Evolutionary conservation across 2,888 invertebrate genomes (phyloP).

Genomic region (Peribatodes rhomboidaria): DNA sequence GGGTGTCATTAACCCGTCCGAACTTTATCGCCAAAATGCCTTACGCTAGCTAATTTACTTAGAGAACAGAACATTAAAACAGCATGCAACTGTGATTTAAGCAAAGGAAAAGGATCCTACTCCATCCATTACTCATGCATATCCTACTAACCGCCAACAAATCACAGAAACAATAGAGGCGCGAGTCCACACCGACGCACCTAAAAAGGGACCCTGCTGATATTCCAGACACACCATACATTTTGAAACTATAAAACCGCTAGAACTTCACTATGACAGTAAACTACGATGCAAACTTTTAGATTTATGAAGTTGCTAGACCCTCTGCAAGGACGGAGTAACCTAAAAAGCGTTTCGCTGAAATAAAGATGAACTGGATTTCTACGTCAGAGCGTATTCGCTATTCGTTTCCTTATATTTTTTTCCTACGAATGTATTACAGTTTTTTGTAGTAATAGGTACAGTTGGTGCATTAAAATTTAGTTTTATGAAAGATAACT

Average conservation of each 20-base stretch:
- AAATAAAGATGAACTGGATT: background rate
- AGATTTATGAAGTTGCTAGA: conserved; percentile 70
- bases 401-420: too few species aligned
- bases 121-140: conserved; percentile 35
- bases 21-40: too few species aligned
- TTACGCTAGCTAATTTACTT: background rate
- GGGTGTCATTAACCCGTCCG: too few species aligned
- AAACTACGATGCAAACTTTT: conserved; percentile 70
- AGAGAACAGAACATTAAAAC: background rate
- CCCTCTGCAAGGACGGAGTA: conserved; percentile 24
- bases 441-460: too few species aligned
- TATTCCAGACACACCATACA: conserved; percentile 56
- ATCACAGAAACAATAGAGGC: conserved; percentile 54
- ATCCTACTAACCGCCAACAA: conserved; percentile 45
- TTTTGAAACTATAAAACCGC: conserved; percentile 66
- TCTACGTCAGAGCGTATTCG: background rate
- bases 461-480: too few species aligned
- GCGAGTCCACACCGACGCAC: conserved; percentile 53
- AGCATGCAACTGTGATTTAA: conserved; percentile 5
- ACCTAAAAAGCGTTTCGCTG: background rate
- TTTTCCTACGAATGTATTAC: background rate
- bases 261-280: conserved; percentile 65
- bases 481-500: background rate
- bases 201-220: conserved; percentile 50
- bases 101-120: conserved; percentile 24